phyloP scores from a whole-genome alignment of 2,113 vertebrate genomes.

The Seriola aureovittata region DNA sequence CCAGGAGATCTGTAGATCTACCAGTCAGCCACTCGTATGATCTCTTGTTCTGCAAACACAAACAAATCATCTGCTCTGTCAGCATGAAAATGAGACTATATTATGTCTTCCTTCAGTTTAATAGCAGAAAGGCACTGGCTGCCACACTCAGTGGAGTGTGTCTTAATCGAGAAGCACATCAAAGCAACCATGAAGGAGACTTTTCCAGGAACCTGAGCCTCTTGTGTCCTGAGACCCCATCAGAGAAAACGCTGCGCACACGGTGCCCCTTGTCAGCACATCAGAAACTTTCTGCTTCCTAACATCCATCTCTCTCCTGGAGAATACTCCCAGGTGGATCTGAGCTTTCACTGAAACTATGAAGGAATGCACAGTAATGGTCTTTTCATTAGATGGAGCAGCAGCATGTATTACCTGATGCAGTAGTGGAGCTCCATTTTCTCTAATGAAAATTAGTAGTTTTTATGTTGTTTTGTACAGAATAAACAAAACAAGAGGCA shows the following conservation, averaged over 20 bases:
- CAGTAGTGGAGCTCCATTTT: neutral
- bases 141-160: neutral
- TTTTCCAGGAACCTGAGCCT: conserved; percentile 43
- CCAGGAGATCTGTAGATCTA: neutral
- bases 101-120: conserved; percentile 31
- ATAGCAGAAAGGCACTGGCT: conserved; percentile 24
- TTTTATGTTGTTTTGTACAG: neutral
- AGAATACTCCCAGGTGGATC: conserved; percentile 64
- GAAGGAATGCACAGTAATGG: conserved; percentile 62
- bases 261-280: conserved; percentile 71
- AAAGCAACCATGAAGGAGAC: conserved; percentile 41
- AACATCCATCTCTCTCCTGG: conserved; percentile 64
- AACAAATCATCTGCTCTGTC: conserved; percentile 10
- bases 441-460: conserved; percentile 20
- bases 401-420: conserved; percentile 12
- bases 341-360: conserved; percentile 62
- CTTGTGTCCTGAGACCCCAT: conserved; percentile 54
- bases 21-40: neutral
- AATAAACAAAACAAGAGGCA: neutral
- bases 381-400: conserved; percentile 60
- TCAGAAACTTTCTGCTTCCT: conserved; percentile 54
- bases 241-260: conserved; percentile 49
- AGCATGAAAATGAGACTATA: conserved; percentile 28
- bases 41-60: neutral
- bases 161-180: conserved; percentile 39